Base-by-base conservation (phyloP, 2,113 vertebrate species). In the Scortum barcoo region DNA sequence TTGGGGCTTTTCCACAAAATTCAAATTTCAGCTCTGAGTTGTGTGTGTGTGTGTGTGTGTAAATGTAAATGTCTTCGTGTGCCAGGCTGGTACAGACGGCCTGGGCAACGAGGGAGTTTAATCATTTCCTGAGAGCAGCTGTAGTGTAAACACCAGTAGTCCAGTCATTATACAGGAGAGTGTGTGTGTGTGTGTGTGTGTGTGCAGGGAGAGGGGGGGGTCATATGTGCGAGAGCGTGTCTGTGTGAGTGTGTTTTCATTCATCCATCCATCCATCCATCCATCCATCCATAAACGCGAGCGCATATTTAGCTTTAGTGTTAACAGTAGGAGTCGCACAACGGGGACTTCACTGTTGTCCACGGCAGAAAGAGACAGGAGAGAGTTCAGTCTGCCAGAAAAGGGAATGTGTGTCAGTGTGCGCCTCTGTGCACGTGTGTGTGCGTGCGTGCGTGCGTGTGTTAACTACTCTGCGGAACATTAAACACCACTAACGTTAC, bases 91-190 rank as follows among this genome's bases (percentile, higher is more conserved):
- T 36, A 28, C 77, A 85, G 84, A 63, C 56, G 48, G 76, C 81
- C 54, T 22, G 70, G 24, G 60, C 73, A 84, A 78, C 60, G 24
- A 57, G 19, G 78, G 86, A 83, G 82, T 85, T 81, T 71, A 90
- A 89, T 92, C 51, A 78, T 92, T 89, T 92, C 86, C 91, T 90
- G 86, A 86, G 78, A 80, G 86, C 79, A 89, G 87, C 75, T 19
- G 33, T 54, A 86, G 72, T 86, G 83, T 90, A 91, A 93, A 91
- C 88, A 91, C 68, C 81, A 89, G 66, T 57, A 40, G 83, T 46
- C 66, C 67, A 81, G 81, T 85, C 83, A 84, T 88, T 81, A 84
- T 24, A 83, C 68, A 50, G 76, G 53, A 85, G 78, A 79, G 81
- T 67, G 76, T 9, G 63, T 86, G 24, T 78, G 12, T 58, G 20